These are phyloP conservation scores for Harpalus rufipes DNA, from an alignment of 2,888 invertebrate genomes.

Conservation along the genomic window DNA sequence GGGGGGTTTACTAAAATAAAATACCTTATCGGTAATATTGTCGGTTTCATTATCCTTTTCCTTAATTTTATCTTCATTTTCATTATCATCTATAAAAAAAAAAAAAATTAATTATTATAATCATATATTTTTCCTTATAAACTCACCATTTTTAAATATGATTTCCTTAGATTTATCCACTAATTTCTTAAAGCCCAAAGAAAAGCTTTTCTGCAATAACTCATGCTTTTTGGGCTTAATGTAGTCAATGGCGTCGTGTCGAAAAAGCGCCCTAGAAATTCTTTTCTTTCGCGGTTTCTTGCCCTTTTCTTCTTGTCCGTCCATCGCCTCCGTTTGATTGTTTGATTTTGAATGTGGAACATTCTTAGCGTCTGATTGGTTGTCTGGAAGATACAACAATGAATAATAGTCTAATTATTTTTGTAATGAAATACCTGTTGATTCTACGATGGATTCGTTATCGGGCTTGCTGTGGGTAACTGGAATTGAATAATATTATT, in stretches of 20 bases:
- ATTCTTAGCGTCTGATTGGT: conserved; percentile 21
- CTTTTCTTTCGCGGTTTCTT: conserved; percentile 51
- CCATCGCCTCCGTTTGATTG: not conserved
- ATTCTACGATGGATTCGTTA: not conserved
- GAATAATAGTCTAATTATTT: conserved; percentile 1
- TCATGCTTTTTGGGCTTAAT: conserved; percentile 50
- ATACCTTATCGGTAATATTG: not conserved
- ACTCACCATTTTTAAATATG: conserved; percentile 22
- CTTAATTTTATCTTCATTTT: not conserved
- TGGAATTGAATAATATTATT: not conserved
- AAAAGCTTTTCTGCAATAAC: conserved; percentile 44
- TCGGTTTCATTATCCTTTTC: not conserved
- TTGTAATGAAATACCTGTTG: not conserved
- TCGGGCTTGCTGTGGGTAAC: not conserved
- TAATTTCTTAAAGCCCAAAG: conserved; percentile 20
- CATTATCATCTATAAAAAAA: not conserved
- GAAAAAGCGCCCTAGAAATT: conserved; percentile 12
- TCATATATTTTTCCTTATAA: no score
- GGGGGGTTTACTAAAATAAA: no score
- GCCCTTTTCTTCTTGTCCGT: conserved; percentile 24
- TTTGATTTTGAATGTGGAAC: conserved; percentile 2
- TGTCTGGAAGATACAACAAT: conserved; percentile 9
- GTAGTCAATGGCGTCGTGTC: conserved; percentile 45
- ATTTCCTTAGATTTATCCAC: conserved; percentile 52
- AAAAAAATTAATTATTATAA: not conserved